Percentiles rank a stretch among this genome's conserved stretches.
Evolutionary conservation across 1,140 invertebrate species (phyloP).

Genomic region (Drosophila takahashii): DNA sequence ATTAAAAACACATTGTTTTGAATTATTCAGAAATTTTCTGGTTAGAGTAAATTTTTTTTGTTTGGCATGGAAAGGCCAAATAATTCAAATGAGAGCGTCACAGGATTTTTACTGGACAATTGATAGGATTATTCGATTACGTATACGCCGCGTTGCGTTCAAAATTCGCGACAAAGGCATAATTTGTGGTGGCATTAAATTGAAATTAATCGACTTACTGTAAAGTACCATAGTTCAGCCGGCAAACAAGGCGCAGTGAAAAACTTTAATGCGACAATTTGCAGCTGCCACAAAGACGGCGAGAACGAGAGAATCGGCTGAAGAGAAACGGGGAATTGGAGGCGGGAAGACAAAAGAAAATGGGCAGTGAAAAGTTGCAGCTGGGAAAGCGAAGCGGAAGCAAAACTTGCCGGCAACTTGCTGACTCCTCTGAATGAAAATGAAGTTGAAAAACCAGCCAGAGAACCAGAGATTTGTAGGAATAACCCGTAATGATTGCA

Average conservation of each 20-base stretch:
- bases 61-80: too few relatives aligned
- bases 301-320: slow-evolving; percentile 16
- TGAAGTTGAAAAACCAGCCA: slow-evolving; percentile 46
- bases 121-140: slow-evolving; percentile 31
- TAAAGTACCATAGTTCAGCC: slow-evolving; percentile 25
- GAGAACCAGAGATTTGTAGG: slow-evolving; percentile 12
- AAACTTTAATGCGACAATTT: slow-evolving; percentile 71
- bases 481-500: slow-evolving; percentile 46
- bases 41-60: too few relatives aligned
- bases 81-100: neutral
- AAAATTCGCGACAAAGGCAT: slow-evolving; percentile 28
- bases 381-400: slow-evolving; percentile 45
- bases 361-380: slow-evolving; percentile 32
- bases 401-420: slow-evolving; percentile 46
- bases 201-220: slow-evolving; percentile 40
- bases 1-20: too few relatives aligned
- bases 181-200: slow-evolving; percentile 56
- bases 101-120: neutral
- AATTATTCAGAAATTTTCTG: too few relatives aligned
- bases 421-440: slow-evolving; percentile 52
- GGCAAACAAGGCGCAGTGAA: slow-evolving; percentile 33
- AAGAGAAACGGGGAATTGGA: neutral
- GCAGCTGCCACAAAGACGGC: slow-evolving; percentile 53
- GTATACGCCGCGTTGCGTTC: slow-evolving; percentile 21
- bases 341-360: slow-evolving; percentile 21